Evolutionary conservation across 2,888 invertebrate species (phyloP), one percentile per base, ranked within the genome.

Genomic region (Chymomyza amoena): DNA sequence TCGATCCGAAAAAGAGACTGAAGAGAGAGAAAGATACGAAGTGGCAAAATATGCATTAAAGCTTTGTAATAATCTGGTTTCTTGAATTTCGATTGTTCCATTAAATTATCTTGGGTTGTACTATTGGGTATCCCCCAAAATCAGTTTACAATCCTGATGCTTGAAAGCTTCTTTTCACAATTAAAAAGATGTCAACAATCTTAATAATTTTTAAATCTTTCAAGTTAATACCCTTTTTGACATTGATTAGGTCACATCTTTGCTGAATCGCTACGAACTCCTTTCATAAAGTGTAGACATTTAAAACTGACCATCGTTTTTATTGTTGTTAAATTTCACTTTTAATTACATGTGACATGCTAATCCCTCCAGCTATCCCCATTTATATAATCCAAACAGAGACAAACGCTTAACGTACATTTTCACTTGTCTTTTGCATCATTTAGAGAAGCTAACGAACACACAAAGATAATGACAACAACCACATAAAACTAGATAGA

Each of bases 361-460:
- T 80, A 81, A 81, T 80, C 82, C 81, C 77, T 77, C 71, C 68
- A 78, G 76, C 70, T 13, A 45, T 13, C 39, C 39, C 69, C 68
- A 69, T 66, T 71, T 76, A 71, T 78, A 62, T 71, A 81, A 79
- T 68, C 67, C 68, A 80, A 69, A 68, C 68, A 64, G 68, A 62
- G 72, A 62, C 66, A 60, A 66, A 61, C 59, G 85, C 83, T 87
- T 86, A 87, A 75, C 84, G 76, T 75, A 81, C 68, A 87, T 86
- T 84, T 84, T 87, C 86, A 84, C 83, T 81, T 83, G 88, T 81
- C 84, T 84, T 84, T 84, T 86, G 81, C 84, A 83, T 84, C 87
- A 83, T 87, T 81, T 84, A 81, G 77, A 77, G 84, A 80, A 72
- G 52, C 16, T 45, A 45, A 39, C 39, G 39, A 39, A 9, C 13